Evolutionary conservation across 2,888 invertebrate genomes (phyloP), one percentile per base, ranked within the genome.

Genomic region (Volucella zonaria): DNA sequence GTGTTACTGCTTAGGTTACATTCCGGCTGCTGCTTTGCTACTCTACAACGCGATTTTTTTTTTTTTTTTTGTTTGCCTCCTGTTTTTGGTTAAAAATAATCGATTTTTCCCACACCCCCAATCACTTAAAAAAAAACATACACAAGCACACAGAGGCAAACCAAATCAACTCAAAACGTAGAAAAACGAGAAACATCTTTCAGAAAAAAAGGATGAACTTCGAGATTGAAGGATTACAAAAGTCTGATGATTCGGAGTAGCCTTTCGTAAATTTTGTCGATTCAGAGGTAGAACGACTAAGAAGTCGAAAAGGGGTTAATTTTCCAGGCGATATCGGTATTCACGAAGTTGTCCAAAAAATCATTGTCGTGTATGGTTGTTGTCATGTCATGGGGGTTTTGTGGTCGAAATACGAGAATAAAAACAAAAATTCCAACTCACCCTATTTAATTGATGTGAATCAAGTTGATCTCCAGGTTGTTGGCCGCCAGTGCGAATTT

Each of bases 401-500:
- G 31, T 38, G 43, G 43, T 23, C 8, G 15, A 4, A 64, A 40
- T 23, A 40, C 23, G 18, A 15, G 40, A 10, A 49, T 0, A 18
- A 43, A 62, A 38, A 42, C 6, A 66, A n/a, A 62, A 56, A 56
- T 1, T 14, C 15, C 12, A 8, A 90, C 91, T 91, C 75, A 91
- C 91, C 91, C 91, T 88, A 87, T 89, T 89, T 87, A 90, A 90
- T 89, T 91, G 90, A 86, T 89, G 90, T 87, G 89, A 89, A 88
- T 91, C 91, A 51, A 83, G 47, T 56, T 79, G 83, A 61, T 91
- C 91, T 73, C 90, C 89, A 66, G 91, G 87, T 89, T 91, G 91
- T 87, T 91, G 91, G 77, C 91, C 91, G 31, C 91, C 91, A 83
- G 91, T 92, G 78, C 91, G 91, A 87, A 92, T 92, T 87, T 91